A percentile compares a stretch with the other conserved stretches of the same genome.
phyloP scores from a whole-genome alignment of 2,888 invertebrate species.

The Scrobipalpa costella region DNA sequence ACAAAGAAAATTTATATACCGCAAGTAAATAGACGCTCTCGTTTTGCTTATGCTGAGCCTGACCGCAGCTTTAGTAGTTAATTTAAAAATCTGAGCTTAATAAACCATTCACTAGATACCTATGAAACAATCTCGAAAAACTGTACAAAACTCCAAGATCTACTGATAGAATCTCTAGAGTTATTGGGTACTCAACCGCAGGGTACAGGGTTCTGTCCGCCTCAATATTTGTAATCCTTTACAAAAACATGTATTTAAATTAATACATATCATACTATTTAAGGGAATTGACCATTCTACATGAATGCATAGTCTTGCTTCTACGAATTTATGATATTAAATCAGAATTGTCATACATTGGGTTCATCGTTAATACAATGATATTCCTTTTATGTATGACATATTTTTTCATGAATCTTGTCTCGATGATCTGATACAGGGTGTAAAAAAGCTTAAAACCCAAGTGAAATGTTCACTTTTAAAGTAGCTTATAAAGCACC shows the following conservation, averaged over 20 bases:
- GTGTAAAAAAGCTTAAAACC: no score
- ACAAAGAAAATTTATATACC: no score
- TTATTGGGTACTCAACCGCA: constrained; percentile 14
- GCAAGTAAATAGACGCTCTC: neutral
- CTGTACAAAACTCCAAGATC: constrained; percentile 14
- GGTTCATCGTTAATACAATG: no score
- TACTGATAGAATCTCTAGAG: constrained; percentile 4
- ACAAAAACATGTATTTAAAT: constrained; percentile 45
- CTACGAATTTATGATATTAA: neutral
- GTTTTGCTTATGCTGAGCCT: neutral
- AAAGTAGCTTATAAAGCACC: no score
- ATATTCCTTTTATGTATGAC: no score
- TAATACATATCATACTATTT: constrained; percentile 59
- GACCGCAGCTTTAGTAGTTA: neutral
- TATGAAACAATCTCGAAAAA: neutral
- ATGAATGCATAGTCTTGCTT: neutral
- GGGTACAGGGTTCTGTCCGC: constrained; percentile 55
- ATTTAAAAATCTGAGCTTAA: neutral
- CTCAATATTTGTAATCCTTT: constrained; percentile 47
- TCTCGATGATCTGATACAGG: no score
- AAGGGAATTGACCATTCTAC: neutral
- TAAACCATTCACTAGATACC: neutral
- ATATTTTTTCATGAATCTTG: no score
- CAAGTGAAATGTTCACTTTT: no score
- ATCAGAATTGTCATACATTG: no score